Evolutionary conservation across 1,140 invertebrate species (phyloP), one percentile per base, ranked within the genome.

Genomic region (Drosophila gunungcola): DNA sequence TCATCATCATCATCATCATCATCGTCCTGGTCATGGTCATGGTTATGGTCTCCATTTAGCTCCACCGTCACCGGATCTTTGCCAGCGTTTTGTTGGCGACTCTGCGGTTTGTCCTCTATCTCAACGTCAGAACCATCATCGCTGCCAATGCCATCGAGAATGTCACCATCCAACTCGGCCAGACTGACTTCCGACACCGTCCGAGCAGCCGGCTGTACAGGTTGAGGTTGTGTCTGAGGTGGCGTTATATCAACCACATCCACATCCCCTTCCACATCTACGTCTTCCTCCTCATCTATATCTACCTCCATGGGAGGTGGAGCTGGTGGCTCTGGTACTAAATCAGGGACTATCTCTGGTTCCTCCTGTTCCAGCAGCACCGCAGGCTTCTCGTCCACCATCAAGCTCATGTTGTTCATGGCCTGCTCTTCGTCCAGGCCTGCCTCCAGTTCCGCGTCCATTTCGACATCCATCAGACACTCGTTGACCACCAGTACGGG

Each of bases 401-500:
- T 0, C 6, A 36, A 3, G 12, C 38, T 46, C 27, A n/a, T 54
- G n/a, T 10, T 25, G n/a, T 46, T 48, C n/a, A 67, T 0, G n/a
- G 43, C n/a, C 34, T 36, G 32, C n/a, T 60, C 49, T 0, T 73
- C 68, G 1, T 34, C 25, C 1, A 41, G 10, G 4, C 48, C 4
- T 27, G 34, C 36, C 25, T 64, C 43, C 2, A 25, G 9, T 2
- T 25, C 46, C 11, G 39, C 3, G 0, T 62, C 34, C 9, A 56
- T 29, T 9, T 78, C 68, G 4, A 16, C 1, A 4, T 75, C 78
- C 10, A 75, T 10, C 16, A 78, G 69, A 39, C 83, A 88, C 25
- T 70, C 83, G 25, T 88, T 78, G 5, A 79, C 39, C 12, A 86
- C 82, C 4, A 76, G 36, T 13, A 79, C 9, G 3, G 45, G 27